These are phyloP conservation scores for Trichonephila clavata DNA, from an alignment of 1,140 invertebrate genomes.

Conservation along the genomic window DNA sequence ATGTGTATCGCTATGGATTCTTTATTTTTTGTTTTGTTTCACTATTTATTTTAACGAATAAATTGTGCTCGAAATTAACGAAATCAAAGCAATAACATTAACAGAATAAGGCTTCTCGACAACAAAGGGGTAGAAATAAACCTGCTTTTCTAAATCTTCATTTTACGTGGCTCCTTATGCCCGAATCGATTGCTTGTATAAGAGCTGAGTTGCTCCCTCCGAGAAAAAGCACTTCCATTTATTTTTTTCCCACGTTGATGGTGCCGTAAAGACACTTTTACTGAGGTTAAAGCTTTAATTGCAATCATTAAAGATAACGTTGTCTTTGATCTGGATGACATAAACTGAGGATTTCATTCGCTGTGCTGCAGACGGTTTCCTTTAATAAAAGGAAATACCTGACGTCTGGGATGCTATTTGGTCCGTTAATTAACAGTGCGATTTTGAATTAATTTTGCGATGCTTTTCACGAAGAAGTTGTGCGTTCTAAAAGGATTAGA, in stretches of 20 bases:
- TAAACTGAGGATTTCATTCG: background rate
- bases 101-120: background rate
- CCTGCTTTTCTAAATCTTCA: background rate
- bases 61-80: background rate
- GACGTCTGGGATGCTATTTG: background rate
- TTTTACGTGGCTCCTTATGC: background rate
- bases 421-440: too few relatives aligned
- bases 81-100: background rate
- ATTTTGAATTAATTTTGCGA: too few relatives aligned
- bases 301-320: background rate
- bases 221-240: background rate
- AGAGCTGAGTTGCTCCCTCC: background rate
- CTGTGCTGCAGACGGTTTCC: background rate
- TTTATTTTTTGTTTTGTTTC: too few relatives aligned
- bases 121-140: background rate
- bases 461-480: too few relatives aligned
- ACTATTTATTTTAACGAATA: background rate
- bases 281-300: background rate
- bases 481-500: too few relatives aligned
- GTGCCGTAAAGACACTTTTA: background rate
- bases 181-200: background rate
- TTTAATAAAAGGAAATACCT: background rate
- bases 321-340: background rate
- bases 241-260: background rate
- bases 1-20: too few relatives aligned